A percentile compares a stretch with the other conserved stretches of the same genome.
These are phyloP conservation scores for Drosophila demipolita DNA, from an alignment of 2,888 invertebrate species.

Conservation along the genomic window DNA sequence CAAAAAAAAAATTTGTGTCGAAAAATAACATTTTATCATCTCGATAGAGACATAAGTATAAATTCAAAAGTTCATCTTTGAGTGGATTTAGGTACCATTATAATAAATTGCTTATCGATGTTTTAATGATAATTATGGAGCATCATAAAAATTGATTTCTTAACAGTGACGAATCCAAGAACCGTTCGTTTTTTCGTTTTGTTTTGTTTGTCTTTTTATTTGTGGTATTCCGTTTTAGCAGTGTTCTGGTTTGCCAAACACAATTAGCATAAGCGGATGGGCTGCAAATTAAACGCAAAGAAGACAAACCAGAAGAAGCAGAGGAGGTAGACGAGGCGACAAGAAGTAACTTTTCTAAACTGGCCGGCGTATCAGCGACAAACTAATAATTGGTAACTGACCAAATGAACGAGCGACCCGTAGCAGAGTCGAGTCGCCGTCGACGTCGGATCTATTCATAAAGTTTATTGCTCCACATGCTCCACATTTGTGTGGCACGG, in stretches of 20 bases:
- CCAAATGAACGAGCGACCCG: constrained; percentile 27
- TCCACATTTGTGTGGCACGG: constrained; percentile 22
- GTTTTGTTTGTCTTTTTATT: constrained; percentile 5
- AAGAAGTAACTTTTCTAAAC: constrained; percentile 26
- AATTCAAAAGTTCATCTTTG: neutral
- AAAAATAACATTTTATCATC: neutral
- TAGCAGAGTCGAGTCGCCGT: neutral
- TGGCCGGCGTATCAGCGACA: constrained; percentile 16
- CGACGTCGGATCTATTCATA: constrained; percentile 38
- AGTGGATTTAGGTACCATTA: neutral
- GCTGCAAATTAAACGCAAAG: constrained; percentile 45
- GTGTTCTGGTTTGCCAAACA: constrained; percentile 58
- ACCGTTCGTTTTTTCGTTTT: constrained; percentile 25
- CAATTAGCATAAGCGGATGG: constrained; percentile 70
- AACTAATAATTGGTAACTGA: neutral
- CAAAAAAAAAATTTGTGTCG: neutral
- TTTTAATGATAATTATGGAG: neutral
- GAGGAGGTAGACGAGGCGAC: neutral
- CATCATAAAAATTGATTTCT: neutral
- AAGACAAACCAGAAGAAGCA: neutral
- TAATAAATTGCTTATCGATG: neutral
- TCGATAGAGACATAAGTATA: neutral
- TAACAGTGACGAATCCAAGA: constrained; percentile 1
- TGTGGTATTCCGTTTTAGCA: constrained; percentile 18
- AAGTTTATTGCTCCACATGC: constrained; percentile 58